A percentile compares a stretch with the other conserved stretches of the same genome.
These are phyloP conservation scores for Coracias cyanogaster DNA, from an alignment of 2,797 vertebrate species.

Conservation along the genomic window DNA sequence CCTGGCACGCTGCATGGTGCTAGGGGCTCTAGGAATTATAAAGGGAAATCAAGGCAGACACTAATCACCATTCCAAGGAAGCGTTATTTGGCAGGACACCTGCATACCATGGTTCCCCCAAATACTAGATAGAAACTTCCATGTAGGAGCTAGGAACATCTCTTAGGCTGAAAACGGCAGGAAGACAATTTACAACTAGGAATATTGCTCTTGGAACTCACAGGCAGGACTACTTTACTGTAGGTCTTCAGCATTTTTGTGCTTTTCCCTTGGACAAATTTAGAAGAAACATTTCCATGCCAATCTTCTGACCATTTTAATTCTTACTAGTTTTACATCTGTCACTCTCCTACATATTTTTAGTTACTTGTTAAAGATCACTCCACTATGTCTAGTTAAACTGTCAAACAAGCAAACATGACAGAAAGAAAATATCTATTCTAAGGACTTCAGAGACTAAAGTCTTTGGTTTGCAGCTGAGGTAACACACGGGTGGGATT, in stretches of 20 bases:
- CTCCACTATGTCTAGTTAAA: not conserved
- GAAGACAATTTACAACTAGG: not conserved
- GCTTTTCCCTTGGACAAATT: not conserved
- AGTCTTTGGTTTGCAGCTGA: not conserved
- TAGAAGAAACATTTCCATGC: not conserved
- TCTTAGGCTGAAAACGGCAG: not conserved
- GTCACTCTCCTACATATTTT: slow-evolving; percentile 11
- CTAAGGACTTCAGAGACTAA: not conserved
- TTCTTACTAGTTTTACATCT: slow-evolving; percentile 22
- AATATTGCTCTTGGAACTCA: not conserved
- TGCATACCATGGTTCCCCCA: not conserved
- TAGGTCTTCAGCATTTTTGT: not conserved
- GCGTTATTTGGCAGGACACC: not conserved
- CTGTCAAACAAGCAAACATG: not conserved
- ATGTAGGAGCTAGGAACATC: not conserved
- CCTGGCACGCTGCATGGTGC: not conserved
- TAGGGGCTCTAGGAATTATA: not conserved
- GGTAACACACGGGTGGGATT: not conserved
- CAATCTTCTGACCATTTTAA: slow-evolving; percentile 40
- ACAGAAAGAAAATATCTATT: not conserved
- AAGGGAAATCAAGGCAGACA: not conserved
- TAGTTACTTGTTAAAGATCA: slow-evolving; percentile 29
- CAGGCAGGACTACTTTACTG: not conserved
- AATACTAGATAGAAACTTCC: not conserved
- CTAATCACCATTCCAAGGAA: not conserved